Percentiles rank a stretch among this genome's conserved stretches.
Conservation (phyloP, 2,797 vertebrate genomes). For the Myotis planiceps region DNA sequence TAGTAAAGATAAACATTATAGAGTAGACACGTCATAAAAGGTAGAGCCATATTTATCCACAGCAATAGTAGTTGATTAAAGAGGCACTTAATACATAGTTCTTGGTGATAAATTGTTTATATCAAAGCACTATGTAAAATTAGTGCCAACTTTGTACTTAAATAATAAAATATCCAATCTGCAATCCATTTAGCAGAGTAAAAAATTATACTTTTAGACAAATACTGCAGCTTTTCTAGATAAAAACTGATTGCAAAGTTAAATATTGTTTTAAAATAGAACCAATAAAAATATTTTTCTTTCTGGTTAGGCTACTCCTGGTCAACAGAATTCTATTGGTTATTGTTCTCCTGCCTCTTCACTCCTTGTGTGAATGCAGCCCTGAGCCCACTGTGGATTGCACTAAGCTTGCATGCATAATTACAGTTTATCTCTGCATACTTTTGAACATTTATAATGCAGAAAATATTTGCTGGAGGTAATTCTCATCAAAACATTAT, state of each 20-base stretch:
- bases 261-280: neutral
- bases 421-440: conserved; percentile 43
- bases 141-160: neutral
- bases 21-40: neutral
- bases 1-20: neutral
- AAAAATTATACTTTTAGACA: neutral
- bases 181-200: neutral
- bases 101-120: neutral
- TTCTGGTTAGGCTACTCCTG: neutral
- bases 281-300: neutral
- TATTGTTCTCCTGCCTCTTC: neutral
- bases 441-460: conserved; percentile 64
- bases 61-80: neutral
- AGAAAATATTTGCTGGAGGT: conserved; percentile 65
- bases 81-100: neutral
- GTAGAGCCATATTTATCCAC: neutral
- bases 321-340: neutral
- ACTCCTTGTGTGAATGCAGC: neutral
- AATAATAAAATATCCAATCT: neutral
- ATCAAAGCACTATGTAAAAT: neutral
- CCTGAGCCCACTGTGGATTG: neutral
- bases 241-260: neutral
- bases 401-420: neutral
- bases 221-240: neutral
- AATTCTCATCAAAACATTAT: conserved; percentile 69